Conservation (phyloP, 2,113 vertebrate species). For the Antigone vipio region DNA sequence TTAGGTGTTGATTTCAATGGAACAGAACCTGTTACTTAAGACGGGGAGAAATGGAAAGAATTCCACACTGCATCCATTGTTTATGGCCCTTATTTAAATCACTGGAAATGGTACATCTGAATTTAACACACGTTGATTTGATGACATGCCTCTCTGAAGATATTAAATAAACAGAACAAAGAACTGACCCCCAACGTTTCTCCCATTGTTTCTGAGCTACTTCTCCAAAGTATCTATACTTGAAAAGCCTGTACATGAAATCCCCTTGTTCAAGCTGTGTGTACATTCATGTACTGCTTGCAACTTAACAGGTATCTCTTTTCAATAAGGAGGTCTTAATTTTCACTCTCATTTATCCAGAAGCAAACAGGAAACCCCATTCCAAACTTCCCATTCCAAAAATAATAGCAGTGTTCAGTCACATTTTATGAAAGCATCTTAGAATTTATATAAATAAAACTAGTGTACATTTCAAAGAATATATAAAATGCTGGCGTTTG, state of each 20-base stretch:
- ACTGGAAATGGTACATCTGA: background rate
- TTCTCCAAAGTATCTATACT: background rate
- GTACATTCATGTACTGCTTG: background rate
- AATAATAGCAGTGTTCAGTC: conserved; percentile 34
- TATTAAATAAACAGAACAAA: background rate
- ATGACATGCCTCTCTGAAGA: background rate
- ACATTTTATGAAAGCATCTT: conserved; percentile 35
- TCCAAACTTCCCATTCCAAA: conserved; percentile 27
- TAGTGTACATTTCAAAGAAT: conserved; percentile 26
- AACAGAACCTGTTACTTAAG: background rate
- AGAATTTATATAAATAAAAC: conserved; percentile 53
- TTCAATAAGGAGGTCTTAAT: background rate
- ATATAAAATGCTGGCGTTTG: background rate
- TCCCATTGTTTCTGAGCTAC: background rate
- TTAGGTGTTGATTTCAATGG: background rate
- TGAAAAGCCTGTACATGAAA: background rate
- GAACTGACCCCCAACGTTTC: background rate
- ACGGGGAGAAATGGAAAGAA: background rate
- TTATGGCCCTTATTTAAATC: background rate
- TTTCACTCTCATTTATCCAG: background rate
- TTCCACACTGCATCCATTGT: background rate
- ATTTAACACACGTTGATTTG: background rate
- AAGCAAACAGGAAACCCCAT: background rate
- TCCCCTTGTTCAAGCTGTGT: background rate
- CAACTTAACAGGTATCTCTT: background rate